Evolutionary conservation across 2,888 invertebrate genomes (phyloP), one percentile per base, ranked within the genome.

Genomic region (Eudemis profundana): DNA sequence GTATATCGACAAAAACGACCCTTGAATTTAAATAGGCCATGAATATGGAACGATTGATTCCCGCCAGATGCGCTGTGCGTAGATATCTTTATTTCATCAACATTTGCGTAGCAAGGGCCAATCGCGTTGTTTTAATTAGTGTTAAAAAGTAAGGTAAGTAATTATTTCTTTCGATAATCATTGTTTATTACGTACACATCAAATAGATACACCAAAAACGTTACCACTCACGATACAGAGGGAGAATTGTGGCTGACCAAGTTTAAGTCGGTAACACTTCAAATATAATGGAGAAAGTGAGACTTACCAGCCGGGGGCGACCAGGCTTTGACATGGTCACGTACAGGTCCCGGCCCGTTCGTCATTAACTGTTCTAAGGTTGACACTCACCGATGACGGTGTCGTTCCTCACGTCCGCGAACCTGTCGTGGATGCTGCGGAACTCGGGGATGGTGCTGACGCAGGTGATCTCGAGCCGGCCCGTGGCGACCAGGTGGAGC

Each of bases 381-480:
- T 10, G 40, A n/a, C n/a, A 85, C 93, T 93, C 84, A 96, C 96
- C 95, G 78, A 94, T 93, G 68, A 95, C 95, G 46, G 95, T 95
- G 75, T 94, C 94, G 71, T 94, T 95, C 81, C 94, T 94, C 70
- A 94, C 92, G 81, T 96, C 96, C 47, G 96, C 96, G 78, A 95
- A 96, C 78, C 94, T 93, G 77, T 95, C 95, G 65, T 94, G 94
- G 70, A 94, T 94, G 69, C 93, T 95, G 65, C 96, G 93, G 76
- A 95, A 95, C 73, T 95, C 95, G 0, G 96, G 96, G 75, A 96
- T 96, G 57, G 96, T 96, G 77, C 96, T 94, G 82, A 96, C 93
- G 80, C 96, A 96, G 66, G 95, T 95, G 74, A 96, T 94, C 80
- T 95, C 94, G 68, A 96, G 90, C 65, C 94, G 92, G 3, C 95